Evolutionary conservation across 2,113 vertebrate species (phyloP).

Genomic region (Gopherus evgoodei): DNA sequence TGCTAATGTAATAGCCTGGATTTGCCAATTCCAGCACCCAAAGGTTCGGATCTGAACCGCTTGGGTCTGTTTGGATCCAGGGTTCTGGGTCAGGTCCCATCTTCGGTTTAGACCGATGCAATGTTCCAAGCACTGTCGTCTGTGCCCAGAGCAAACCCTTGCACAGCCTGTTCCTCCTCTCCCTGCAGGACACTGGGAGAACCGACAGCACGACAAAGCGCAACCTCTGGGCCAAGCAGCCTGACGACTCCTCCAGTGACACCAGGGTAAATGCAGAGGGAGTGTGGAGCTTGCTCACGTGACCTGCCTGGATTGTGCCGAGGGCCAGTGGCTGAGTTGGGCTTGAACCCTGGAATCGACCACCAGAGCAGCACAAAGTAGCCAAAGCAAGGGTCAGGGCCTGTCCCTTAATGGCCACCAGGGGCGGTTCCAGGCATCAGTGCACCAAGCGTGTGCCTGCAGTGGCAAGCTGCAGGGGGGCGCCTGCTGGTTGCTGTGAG

Average conservation of each 20-base stretch:
- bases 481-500: no score
- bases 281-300: neutral
- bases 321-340: neutral
- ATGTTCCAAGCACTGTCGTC: fast-evolving
- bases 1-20: neutral
- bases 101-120: fast-evolving
- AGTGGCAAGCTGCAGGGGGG: no score
- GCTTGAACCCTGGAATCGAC: fast-evolving
- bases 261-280: constrained; percentile 51
- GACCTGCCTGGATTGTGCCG: neutral
- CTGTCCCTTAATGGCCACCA: neutral
- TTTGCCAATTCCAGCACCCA: neutral
- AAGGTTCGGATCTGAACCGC: neutral
- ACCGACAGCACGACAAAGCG: constrained; percentile 79
- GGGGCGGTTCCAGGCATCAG: no score
- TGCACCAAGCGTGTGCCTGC: no score
- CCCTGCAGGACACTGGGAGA: constrained; percentile 80
- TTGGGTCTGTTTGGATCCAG: neutral
- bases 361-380: neutral
- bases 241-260: constrained; percentile 47
- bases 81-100: neutral
- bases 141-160: no score
- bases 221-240: constrained; percentile 79
- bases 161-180: neutral
- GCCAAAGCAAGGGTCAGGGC: neutral